Evolutionary conservation across 92 coral and sea anemone species (phyloP).

Genomic region (Phenganax stokvisi): DNA sequence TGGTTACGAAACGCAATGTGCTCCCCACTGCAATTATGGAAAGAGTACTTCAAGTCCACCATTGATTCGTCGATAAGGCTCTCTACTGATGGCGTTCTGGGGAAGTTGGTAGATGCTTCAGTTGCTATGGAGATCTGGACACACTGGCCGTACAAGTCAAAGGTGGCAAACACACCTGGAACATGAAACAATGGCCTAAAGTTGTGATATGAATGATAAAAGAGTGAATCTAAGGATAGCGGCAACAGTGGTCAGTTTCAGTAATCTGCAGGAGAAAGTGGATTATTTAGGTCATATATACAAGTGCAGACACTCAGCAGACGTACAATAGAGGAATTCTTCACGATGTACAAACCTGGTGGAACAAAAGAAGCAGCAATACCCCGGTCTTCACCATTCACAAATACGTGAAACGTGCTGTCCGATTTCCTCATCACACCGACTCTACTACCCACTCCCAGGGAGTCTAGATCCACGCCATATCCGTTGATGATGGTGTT

Average conservation of each 20-base stretch:
- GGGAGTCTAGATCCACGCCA: slow-evolving; percentile 82
- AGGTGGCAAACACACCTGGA: slow-evolving; percentile 77
- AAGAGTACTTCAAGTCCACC: slow-evolving; percentile 53
- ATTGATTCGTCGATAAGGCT: slow-evolving; percentile 47
- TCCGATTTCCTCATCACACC: slow-evolving; percentile 89
- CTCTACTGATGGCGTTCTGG: slow-evolving; percentile 46
- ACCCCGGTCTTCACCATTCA: slow-evolving; percentile 83
- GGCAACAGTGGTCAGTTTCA: neutral
- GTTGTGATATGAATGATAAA: neutral
- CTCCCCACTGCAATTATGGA: slow-evolving; percentile 89
- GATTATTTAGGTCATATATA: too few species aligned
- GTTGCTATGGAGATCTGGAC: slow-evolving; percentile 77
- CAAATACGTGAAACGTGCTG: slow-evolving; percentile 75
- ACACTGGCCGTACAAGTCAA: slow-evolving; percentile 94
- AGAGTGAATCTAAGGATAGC: neutral
- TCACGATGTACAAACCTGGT: slow-evolving; percentile 47
- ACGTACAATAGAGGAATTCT: too few species aligned
- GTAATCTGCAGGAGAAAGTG: too few species aligned
- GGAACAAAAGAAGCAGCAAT: slow-evolving; percentile 77
- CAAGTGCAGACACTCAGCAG: too few species aligned
- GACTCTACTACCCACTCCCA: slow-evolving; percentile 67
- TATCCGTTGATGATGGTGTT: slow-evolving; percentile 78
- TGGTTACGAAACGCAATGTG: slow-evolving; percentile 65
- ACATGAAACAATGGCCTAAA: neutral
- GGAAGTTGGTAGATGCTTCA: slow-evolving; percentile 36